Evolutionary conservation across 2,888 invertebrate genomes (phyloP), one percentile per base, ranked within the genome.

Genomic region (Abrostola tripartita): DNA sequence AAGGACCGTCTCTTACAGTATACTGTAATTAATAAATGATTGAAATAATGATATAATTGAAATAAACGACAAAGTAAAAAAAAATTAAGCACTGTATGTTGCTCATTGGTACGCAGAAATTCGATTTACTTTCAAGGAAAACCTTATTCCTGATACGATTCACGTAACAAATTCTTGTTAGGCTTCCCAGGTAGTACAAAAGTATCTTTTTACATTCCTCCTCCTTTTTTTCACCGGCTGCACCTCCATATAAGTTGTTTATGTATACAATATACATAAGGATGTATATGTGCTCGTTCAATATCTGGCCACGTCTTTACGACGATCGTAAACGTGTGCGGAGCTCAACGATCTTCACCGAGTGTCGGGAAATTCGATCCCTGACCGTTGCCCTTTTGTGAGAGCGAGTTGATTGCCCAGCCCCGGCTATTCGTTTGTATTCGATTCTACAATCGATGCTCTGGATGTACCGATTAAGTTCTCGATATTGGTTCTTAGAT

Each of bases 221-320:
- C 11, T 44, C 35, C 35, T 14, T 35, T 41, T 52, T 42, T 52
- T 40, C 1, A 64, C 52, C 40, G 49, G 65, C 12, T 14, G 41
- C 58, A 70, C 76, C 63, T 57, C 55, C 57, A 69, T 65, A 75
- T 61, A 65, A 49, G 14, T 35, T 14, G 38, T 49, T 14, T 49
- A 58, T 14, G 50, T 52, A 52, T 35, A 50, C 61, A 71, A 51
- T 54, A 41, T 67, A 78, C 67, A 70, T 78, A 78, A 73, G 65
- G 53, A 83, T 72, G 68, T 65, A 75, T 76, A 71, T 57, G 65
- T 69, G 68, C 65, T 70, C 71, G 78, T 87, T 85, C 83, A 86
- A 88, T 88, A 89, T 90, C 87, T 85, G 84, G 81, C 85, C 86
- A 85, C 86, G 86, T 86, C 84, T 90, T 90, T 90, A 90, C 84